Conservation (phyloP, 2,113 vertebrate species). For the Cromileptes altivelis region DNA sequence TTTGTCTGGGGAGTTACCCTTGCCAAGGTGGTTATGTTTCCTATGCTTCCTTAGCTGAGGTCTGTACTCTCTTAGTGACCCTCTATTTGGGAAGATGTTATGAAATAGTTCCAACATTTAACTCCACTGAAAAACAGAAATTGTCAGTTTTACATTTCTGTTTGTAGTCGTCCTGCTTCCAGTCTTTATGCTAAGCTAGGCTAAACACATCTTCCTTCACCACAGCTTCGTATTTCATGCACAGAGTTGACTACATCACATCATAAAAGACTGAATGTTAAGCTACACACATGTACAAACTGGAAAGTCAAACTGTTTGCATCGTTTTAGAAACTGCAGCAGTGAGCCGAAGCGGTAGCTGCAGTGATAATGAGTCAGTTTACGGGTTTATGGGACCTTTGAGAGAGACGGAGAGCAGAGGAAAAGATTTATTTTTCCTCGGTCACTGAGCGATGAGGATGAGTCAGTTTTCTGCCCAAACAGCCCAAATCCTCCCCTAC, state of each 20-base stretch:
- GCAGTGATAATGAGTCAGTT: slow-evolving; percentile 52
- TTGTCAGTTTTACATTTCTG: neutral
- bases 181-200: neutral
- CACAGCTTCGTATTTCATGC: neutral
- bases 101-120: neutral
- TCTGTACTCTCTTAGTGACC: neutral
- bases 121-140: neutral
- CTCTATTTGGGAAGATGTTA: neutral
- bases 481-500: slow-evolving; percentile 67
- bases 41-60: neutral
- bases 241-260: slow-evolving; percentile 3
- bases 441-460: slow-evolving; percentile 56
- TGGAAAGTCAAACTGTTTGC: slow-evolving; percentile 9
- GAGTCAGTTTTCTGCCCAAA: slow-evolving; percentile 72
- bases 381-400: slow-evolving; percentile 47
- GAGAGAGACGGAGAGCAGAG: slow-evolving; percentile 34
- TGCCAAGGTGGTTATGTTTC: no score
- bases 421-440: slow-evolving; percentile 40
- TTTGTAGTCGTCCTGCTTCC: neutral
- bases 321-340: slow-evolving; percentile 24
- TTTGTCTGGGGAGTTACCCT: no score
- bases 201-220: neutral
- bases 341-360: slow-evolving; percentile 13
- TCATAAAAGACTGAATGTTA: slow-evolving; percentile 5
- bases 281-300: neutral